Conservation (phyloP, 2,888 invertebrate species). For the Hydropsyche betteni region DNA sequence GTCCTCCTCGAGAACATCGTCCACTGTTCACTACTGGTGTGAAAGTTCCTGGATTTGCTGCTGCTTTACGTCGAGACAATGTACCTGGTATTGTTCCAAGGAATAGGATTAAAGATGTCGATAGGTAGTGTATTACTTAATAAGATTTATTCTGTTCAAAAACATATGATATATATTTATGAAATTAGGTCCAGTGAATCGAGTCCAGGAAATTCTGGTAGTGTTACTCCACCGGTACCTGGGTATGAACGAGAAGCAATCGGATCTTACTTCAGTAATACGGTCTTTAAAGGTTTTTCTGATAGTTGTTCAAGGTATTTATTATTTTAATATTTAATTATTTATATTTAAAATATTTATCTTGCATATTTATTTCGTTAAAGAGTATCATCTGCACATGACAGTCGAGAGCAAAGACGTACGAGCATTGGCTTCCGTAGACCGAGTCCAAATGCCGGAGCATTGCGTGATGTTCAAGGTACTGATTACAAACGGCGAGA, state of each 20-base stretch:
- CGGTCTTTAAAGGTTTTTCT: slow-evolving; percentile 29
- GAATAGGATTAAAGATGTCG: slow-evolving; percentile 56
- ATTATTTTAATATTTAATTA: slow-evolving; percentile 5
- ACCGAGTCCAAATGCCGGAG: slow-evolving; percentile 49
- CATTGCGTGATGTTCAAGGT: slow-evolving; percentile 55
- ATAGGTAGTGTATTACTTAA: slow-evolving; percentile 25
- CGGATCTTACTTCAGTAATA: slow-evolving; percentile 50
- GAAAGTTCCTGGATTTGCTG: slow-evolving; percentile 68
- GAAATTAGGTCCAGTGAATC: slow-evolving; percentile 42
- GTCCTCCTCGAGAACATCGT: slow-evolving; percentile 59
- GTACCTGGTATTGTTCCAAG: slow-evolving; percentile 55
- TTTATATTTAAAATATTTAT: slow-evolving; percentile 27
- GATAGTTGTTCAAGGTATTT: slow-evolving; percentile 19
- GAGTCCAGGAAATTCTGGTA: slow-evolving; percentile 42
- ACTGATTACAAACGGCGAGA: slow-evolving; percentile 53
- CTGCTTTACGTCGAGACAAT: slow-evolving; percentile 65
- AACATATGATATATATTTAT: not conserved
- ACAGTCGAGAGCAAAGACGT: slow-evolving; percentile 44
- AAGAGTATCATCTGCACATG: slow-evolving; percentile 25
- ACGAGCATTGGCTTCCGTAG: slow-evolving; percentile 41
- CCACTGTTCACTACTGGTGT: slow-evolving; percentile 64
- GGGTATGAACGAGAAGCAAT: slow-evolving; percentile 49
- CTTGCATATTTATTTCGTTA: not conserved
- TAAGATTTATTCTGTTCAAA: not conserved
- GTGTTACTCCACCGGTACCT: slow-evolving; percentile 49